phyloP scores from a whole-genome alignment of 2,797 vertebrate genomes.

The Chaenodraco wilsoni region DNA sequence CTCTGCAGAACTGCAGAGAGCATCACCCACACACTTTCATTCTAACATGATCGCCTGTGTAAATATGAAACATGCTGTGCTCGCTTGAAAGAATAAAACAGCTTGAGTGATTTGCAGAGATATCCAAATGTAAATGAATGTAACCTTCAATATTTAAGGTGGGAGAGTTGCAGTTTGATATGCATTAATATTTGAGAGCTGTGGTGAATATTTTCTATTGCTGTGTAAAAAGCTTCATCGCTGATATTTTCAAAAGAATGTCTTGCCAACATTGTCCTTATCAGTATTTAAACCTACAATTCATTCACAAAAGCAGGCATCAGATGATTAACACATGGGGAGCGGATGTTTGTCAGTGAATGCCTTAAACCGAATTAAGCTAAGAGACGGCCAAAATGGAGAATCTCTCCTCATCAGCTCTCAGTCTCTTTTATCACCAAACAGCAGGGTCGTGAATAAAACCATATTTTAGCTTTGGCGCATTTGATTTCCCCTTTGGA shows the following conservation, averaged over 20 bases:
- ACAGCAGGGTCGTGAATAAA: background rate
- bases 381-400: background rate
- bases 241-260: background rate
- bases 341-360: constrained; percentile 5
- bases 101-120: constrained; percentile 9
- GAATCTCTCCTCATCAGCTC: constrained; percentile 1
- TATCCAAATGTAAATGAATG: constrained; percentile 35
- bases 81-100: constrained; percentile 3
- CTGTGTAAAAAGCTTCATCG: background rate
- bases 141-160: constrained; percentile 9
- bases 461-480: constrained; percentile 1
- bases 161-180: constrained; percentile 12
- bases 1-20: constrained; percentile 40
- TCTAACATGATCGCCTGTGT: constrained; percentile 37
- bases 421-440: background rate
- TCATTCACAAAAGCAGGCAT: constrained; percentile 6
- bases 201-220: constrained; percentile 9
- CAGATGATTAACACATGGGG: constrained; percentile 17
- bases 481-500: constrained; percentile 5
- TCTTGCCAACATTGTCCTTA: background rate
- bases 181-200: constrained; percentile 25
- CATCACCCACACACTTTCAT: constrained; percentile 67
- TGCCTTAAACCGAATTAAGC: constrained; percentile 14
- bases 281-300: constrained; percentile 15
- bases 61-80: constrained; percentile 20